Evolutionary conservation across 37 sponge, comb jelly and placozoan species (phyloP), one percentile per base, ranked within the genome.

Genomic region (Diacarnus erythraeanus): DNA sequence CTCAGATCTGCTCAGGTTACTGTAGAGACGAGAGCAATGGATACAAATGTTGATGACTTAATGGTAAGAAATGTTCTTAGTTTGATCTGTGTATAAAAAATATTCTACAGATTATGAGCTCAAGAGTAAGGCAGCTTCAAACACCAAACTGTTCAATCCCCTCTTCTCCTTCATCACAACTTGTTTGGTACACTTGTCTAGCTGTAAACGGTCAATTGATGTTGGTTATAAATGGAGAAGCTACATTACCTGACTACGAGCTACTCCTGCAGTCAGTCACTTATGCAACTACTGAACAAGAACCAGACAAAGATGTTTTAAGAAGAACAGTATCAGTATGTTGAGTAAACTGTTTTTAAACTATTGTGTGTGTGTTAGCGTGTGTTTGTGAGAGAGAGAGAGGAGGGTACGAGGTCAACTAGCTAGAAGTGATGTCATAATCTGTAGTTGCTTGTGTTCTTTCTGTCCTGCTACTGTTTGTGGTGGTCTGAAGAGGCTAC

Each of bases 221-320:
- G 8, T 51, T 72, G 31, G 25, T 73, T 38, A 64, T 82, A 4
- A 38, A n/a, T 30, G 75, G 75, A 31, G 36, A 42, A 31, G 74
- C 75, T 25, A 44, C 74, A 30, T 33, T 54, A 8, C 37, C 36
- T 23, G 18, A 10, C 5, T 83, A 75, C 38, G 57, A 65, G 76
- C 57, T 25, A 0, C 38, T 83, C 0, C 76, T 83, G 15, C 23
- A 57, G 25, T 43, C 40, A 15, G 41, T 83, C 37, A 35, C n/a
- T 39, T 83, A 75, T n/a, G 47, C 68, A 2, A 75, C 60, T 26
- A 23, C 38, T 67, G 74, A 56, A 22, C 27, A 22, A 34, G 83
- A 83, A 67, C 76, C 83, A 35, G 76, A 83, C 57, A 75, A 75
- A 36, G 38, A n/a, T 23, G 3, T 1, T 38, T 39, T 69, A 18